Base-by-base conservation (phyloP, 2,888 invertebrate genomes). In the Iselma pallidipennis region DNA sequence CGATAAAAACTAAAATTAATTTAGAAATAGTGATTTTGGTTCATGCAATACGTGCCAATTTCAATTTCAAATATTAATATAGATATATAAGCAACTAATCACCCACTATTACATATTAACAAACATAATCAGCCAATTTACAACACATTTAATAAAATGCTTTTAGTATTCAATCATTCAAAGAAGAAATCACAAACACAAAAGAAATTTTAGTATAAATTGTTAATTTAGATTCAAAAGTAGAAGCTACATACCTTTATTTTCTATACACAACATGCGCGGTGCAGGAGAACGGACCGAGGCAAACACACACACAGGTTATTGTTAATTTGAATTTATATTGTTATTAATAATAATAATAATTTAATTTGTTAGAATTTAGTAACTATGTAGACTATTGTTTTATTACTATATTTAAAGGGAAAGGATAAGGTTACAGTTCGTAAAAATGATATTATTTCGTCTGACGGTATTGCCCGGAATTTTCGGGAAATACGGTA, bases 171-270 rank as follows among this genome's bases (percentile, higher is more conserved):
- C 16, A 7, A 16, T 16, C 37, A 37, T 16, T 37, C 37, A 37
- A 37, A 16, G 37, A 37, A 33, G n/a, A 33, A 33, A 14, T n/a
- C 5, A 12, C 14, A 37, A 14, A 37, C 16, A 37, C 6, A 9
- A 16, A 16, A 16, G 7, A 4, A 14, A 1, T 33, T 33, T 9
- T 16, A 9, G 16, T 9, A 16, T 37, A 37, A 19, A 37, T 37
- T 16, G 16, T 16, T 16, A 37, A n/a, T 37, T 37, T 16, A 16
- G 16, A 16, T 37, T 37, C 37, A 73, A 71, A 59, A 63, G 63
- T 73, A 72, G 74, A 76, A 76, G 72, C 80, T 80, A 81, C 81
- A 78, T 81, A 81, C 81, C 81, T 81, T 81, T 81, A 79, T 80
- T 81, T 80, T 81, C 81, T 81, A 80, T 76, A 79, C 74, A 78